phyloP scores from a whole-genome alignment of 2,888 invertebrate species.

The Drosophila picticornis region DNA sequence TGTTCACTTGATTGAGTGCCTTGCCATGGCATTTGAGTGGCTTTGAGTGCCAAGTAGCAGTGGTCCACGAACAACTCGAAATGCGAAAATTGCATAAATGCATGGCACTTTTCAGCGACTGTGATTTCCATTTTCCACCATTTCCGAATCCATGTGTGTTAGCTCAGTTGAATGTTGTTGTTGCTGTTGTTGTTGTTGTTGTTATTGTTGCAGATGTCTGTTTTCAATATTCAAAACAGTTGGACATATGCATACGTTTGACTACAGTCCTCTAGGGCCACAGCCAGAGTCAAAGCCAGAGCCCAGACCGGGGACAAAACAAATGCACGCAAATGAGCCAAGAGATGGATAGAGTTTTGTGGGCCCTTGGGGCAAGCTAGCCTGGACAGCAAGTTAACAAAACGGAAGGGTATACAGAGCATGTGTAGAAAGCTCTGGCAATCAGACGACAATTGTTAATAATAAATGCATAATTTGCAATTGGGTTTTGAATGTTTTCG shows the following conservation, averaged over 20 bases:
- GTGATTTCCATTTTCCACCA: conserved; percentile 52
- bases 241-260: conserved; percentile 74
- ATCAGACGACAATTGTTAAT: conserved; percentile 80
- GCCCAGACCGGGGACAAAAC: conserved; percentile 56
- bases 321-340: conserved; percentile 78
- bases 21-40: conserved; percentile 77
- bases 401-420: neutral
- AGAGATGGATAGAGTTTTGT: conserved; percentile 56
- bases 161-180: conserved; percentile 2
- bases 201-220: conserved; percentile 48
- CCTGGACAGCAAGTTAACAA: conserved; percentile 18
- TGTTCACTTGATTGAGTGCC: conserved; percentile 79
- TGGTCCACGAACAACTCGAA: conserved; percentile 62
- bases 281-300: conserved; percentile 18
- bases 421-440: conserved; percentile 44
- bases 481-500: conserved; percentile 76
- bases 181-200: conserved; percentile 16
- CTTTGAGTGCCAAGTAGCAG: conserved; percentile 72
- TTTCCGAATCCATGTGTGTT: conserved; percentile 23
- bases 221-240: conserved; percentile 78
- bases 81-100: conserved; percentile 76
- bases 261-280: conserved; percentile 45
- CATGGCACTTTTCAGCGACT: conserved; percentile 76
- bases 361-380: conserved; percentile 55
- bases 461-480: conserved; percentile 82